These are phyloP conservation scores for Aromia moschata DNA, from an alignment of 2,888 invertebrate species.

Conservation along the genomic window DNA sequence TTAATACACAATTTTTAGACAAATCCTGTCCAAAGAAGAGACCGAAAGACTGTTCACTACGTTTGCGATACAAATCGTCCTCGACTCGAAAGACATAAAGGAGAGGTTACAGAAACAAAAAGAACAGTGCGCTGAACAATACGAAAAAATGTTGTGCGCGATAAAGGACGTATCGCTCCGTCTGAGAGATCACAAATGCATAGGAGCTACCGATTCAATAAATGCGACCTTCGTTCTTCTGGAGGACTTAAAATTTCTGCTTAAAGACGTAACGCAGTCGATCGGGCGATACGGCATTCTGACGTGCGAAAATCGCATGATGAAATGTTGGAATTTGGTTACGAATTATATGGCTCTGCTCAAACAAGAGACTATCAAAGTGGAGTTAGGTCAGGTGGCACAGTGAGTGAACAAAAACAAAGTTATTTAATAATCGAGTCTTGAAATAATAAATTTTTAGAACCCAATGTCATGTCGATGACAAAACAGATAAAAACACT, in stretches of 20 bases:
- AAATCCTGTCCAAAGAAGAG: constrained; percentile 37
- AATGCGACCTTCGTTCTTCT: constrained; percentile 44
- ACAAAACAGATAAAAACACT: too few species aligned
- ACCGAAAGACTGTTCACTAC: constrained; percentile 39
- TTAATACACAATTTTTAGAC: too few species aligned
- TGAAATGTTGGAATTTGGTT: constrained; percentile 46
- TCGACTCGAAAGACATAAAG: constrained; percentile 35
- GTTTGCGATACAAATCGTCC: constrained; percentile 36
- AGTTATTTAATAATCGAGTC: too few species aligned
- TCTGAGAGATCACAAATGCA: constrained; percentile 40
- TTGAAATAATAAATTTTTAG: too few species aligned
- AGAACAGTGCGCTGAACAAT: constrained; percentile 33
- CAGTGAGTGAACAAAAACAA: constrained; percentile 11
- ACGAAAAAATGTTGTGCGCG: constrained; percentile 36
- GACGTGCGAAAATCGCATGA: constrained; percentile 44
- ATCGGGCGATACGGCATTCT: constrained; percentile 43
- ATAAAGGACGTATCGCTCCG: constrained; percentile 43
- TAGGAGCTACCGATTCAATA: constrained; percentile 41
- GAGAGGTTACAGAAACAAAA: constrained; percentile 38
- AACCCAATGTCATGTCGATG: too few species aligned
- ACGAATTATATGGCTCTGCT: constrained; percentile 44
- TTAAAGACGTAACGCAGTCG: constrained; percentile 40
- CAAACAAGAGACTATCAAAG: constrained; percentile 31
- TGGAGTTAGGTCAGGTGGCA: not conserved
- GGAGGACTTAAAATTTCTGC: constrained; percentile 42